Evolutionary conservation across 2,888 invertebrate genomes (phyloP).

Genomic region (Leptopilina syphax): DNA sequence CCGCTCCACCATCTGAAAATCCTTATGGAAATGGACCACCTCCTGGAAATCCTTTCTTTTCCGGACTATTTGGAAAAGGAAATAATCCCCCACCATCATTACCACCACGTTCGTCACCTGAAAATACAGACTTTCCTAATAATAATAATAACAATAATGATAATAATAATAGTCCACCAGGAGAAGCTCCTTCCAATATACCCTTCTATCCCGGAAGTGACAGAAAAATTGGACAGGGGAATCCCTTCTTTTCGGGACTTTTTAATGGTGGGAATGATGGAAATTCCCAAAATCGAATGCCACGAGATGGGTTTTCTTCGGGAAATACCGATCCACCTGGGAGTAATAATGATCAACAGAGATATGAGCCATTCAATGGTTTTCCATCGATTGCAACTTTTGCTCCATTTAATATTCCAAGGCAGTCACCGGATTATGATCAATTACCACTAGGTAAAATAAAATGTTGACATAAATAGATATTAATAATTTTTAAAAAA

Average conservation of each 20-base stretch:
- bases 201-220: constrained; percentile 33
- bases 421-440: neutral
- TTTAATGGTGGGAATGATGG: constrained; percentile 11
- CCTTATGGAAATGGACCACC: neutral
- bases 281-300: neutral
- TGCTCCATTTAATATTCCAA: constrained; percentile 9
- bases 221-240: constrained; percentile 1
- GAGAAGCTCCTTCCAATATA: constrained; percentile 21
- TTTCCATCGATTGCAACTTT: neutral
- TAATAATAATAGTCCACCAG: neutral
- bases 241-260: constrained; percentile 2
- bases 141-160: neutral
- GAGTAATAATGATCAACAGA: neutral
- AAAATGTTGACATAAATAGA: neutral
- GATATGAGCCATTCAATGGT: neutral
- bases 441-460: neutral
- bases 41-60: constrained; percentile 40
- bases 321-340: neutral
- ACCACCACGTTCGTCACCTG: constrained; percentile 3
- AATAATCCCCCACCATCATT: constrained; percentile 16
- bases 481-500: too few species aligned
- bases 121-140: neutral
- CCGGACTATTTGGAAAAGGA: constrained; percentile 19
- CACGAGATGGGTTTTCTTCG: neutral
- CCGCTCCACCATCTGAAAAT: neutral